Percentiles rank a stretch among this genome's conserved stretches.
Evolutionary conservation across 2,888 invertebrate genomes (phyloP).

Genomic region (Lithodes maja): DNA sequence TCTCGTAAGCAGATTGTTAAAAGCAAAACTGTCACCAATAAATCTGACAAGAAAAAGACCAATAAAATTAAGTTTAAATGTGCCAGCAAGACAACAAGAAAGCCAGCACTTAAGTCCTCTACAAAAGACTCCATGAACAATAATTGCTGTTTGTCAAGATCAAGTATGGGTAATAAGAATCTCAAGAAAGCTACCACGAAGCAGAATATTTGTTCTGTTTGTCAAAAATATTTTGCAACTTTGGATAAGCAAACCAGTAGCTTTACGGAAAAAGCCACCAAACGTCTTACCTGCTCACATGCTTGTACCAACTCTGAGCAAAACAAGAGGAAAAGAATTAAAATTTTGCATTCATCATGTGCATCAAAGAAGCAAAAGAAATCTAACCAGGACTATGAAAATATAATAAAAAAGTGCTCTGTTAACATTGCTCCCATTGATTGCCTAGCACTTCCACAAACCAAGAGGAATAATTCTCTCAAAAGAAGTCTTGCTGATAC

Average conservation of each 20-base stretch:
- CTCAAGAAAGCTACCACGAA: not conserved
- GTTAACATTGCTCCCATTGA: not conserved
- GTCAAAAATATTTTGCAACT: not conserved
- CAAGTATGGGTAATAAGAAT: not conserved
- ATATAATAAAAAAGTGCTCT: not conserved
- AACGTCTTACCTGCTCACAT: not conserved
- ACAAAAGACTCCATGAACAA: constrained; percentile 4
- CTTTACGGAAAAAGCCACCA: not conserved
- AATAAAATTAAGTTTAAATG: no score
- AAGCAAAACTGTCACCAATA: not conserved
- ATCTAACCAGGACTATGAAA: not conserved
- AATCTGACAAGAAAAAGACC: not conserved
- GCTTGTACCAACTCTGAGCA: not conserved
- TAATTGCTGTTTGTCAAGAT: not conserved
- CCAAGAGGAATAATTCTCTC: no score
- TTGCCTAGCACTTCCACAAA: not conserved
- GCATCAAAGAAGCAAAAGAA: not conserved
- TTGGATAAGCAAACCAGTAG: not conserved
- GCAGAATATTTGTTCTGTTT: not conserved
- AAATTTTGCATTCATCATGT: not conserved
- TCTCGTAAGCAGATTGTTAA: not conserved
- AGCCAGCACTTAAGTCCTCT: not conserved
- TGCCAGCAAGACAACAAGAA: not conserved
- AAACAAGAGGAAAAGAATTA: not conserved
- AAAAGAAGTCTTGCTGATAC: no score